Conservation (phyloP, 1,140 invertebrate species). For the Ooceraea biroi region DNA sequence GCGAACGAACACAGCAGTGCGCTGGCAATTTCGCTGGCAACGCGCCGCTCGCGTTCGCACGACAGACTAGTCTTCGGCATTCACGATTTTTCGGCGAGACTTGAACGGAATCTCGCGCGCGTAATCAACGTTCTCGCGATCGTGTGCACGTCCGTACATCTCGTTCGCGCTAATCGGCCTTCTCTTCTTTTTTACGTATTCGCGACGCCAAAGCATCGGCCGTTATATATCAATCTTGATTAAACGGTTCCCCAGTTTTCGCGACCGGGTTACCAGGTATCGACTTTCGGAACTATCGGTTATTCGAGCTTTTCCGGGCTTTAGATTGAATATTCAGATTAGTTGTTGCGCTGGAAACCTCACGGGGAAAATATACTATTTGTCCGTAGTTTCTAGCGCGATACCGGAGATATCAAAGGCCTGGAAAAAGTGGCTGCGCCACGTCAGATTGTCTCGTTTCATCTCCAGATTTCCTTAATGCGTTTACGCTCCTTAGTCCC, state of each 20-base stretch:
- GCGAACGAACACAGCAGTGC: not conserved
- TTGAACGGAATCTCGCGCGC: constrained; percentile 38
- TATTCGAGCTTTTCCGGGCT: constrained; percentile 59
- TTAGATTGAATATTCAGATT: constrained; percentile 62
- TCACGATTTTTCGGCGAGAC: not conserved
- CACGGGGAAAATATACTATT: constrained; percentile 41
- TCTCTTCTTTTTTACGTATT: constrained; percentile 20
- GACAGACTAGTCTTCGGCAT: too few species aligned
- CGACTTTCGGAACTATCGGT: constrained; percentile 59
- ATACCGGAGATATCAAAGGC: constrained; percentile 26
- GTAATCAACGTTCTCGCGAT: constrained; percentile 47
- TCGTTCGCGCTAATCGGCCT: constrained; percentile 14
- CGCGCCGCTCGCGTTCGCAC: too few species aligned
- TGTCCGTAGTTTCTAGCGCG: constrained; percentile 42
- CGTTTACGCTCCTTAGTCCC: not conserved
- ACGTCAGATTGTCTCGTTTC: constrained; percentile 1
- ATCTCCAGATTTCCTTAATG: constrained; percentile 11
- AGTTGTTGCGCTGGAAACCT: constrained; percentile 40
- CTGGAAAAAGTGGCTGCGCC: constrained; percentile 4
- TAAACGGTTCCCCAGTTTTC: constrained; percentile 58
- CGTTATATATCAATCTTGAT: constrained; percentile 39
- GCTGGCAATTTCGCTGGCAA: not conserved
- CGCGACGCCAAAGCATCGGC: constrained; percentile 35
- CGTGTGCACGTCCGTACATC: constrained; percentile 32
- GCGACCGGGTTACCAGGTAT: constrained; percentile 53